These are phyloP conservation scores for Arothron firmamentum DNA, from an alignment of 2,113 vertebrate genomes.

Conservation along the genomic window DNA sequence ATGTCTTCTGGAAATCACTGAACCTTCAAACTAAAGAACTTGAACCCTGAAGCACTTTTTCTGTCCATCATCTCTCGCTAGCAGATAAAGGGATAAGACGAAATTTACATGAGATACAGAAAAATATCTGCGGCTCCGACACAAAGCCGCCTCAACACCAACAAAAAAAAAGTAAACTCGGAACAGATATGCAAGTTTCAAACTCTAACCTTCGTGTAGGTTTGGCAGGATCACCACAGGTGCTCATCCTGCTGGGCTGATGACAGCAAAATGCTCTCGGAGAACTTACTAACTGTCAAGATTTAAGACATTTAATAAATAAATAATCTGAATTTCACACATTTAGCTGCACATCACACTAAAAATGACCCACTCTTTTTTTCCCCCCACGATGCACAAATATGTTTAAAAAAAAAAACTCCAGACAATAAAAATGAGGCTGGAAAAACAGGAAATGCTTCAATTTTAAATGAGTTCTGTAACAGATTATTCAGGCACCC, in stretches of 20 bases:
- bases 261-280: background rate
- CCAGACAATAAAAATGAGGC: constrained; percentile 49
- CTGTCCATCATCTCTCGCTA: constrained; percentile 22
- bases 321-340: constrained; percentile 59
- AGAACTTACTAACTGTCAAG: background rate
- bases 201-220: constrained; percentile 5
- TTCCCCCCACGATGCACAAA: constrained; percentile 33
- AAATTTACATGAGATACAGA: constrained; percentile 35
- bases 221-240: constrained; percentile 13
- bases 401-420: constrained; percentile 40
- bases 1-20: constrained; percentile 18
- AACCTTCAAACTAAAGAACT: constrained; percentile 5
- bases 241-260: background rate
- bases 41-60: constrained; percentile 31
- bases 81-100: constrained; percentile 44
- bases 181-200: constrained; percentile 5
- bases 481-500: constrained; percentile 13
- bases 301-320: constrained; percentile 38
- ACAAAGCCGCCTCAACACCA: constrained; percentile 31
- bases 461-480: constrained; percentile 28
- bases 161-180: constrained; percentile 26
- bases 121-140: constrained; percentile 29
- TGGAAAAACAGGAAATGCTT: constrained; percentile 18
- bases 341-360: constrained; percentile 50
- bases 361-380: constrained; percentile 35